These are phyloP conservation scores for Papilio aristodemus DNA, from an alignment of 1,140 invertebrate species.

Conservation along the genomic window DNA sequence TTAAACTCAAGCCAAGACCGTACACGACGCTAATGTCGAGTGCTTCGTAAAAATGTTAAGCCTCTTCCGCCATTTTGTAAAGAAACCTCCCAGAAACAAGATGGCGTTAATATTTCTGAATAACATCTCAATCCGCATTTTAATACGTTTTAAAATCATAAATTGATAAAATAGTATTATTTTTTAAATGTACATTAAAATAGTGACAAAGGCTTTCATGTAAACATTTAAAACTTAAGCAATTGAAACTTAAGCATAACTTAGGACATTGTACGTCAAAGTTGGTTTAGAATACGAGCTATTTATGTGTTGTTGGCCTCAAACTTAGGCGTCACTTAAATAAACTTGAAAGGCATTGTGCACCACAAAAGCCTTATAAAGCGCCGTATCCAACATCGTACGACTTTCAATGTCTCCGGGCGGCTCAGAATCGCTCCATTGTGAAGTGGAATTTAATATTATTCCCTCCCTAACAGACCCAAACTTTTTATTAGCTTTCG, in stretches of 20 bases:
- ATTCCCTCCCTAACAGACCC: neutral
- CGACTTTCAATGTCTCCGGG: neutral
- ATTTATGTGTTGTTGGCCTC: neutral
- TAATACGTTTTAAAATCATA: too few relatives aligned
- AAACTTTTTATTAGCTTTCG: conserved; percentile 5
- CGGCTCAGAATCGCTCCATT: neutral
- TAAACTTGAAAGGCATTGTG: neutral
- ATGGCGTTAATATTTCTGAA: conserved; percentile 4
- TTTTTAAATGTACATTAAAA: too few relatives aligned
- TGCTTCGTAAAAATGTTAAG: conserved; percentile 2
- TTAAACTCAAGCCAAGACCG: neutral
- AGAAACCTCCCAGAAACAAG: neutral
- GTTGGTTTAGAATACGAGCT: neutral
- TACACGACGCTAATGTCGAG: neutral
- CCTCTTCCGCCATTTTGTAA: conserved; percentile 8
- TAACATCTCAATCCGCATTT: too few relatives aligned
- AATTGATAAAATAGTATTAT: too few relatives aligned
- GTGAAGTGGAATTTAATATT: neutral
- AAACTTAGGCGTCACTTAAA: neutral
- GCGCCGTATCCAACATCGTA: neutral
- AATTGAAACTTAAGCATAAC: neutral
- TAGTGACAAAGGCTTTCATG: too few relatives aligned
- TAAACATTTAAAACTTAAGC: neutral
- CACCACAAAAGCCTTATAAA: conserved; percentile 13
- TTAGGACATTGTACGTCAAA: conserved; percentile 6